Conservation (phyloP, 2,113 vertebrate genomes). For the Syrrhaptes paradoxus region DNA sequence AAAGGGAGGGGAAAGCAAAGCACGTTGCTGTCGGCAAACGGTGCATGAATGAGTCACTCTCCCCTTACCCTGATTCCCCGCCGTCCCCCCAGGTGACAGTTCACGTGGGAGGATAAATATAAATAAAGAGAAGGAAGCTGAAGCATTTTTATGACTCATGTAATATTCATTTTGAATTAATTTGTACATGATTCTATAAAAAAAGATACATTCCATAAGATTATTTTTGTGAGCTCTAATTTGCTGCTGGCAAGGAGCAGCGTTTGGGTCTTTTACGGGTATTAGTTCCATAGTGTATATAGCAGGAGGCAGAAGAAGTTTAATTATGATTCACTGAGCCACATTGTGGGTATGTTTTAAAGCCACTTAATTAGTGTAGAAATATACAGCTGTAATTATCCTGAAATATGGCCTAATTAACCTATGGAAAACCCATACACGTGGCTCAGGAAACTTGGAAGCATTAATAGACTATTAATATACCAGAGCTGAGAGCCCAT, state of each 20-base stretch:
- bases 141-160: slow-evolving; percentile 58
- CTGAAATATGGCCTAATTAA: slow-evolving; percentile 82
- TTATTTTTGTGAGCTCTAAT: slow-evolving; percentile 24
- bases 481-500: not conserved
- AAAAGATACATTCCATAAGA: slow-evolving; percentile 37
- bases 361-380: slow-evolving; percentile 81
- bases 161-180: slow-evolving; percentile 60
- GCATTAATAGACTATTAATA: slow-evolving; percentile 69
- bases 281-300: slow-evolving; percentile 45
- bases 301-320: slow-evolving; percentile 54
- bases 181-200: slow-evolving; percentile 29
- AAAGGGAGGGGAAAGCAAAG: not conserved
- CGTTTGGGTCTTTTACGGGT: slow-evolving; percentile 8
- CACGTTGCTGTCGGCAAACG: not conserved
- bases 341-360: slow-evolving; percentile 71
- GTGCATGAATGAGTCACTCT: not conserved
- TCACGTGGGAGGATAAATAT: slow-evolving; percentile 38
- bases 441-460: slow-evolving; percentile 56
- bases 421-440: slow-evolving; percentile 70
- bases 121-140: slow-evolving; percentile 53
- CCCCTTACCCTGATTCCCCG: not conserved
- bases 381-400: slow-evolving; percentile 78
- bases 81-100: not conserved
- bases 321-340: slow-evolving; percentile 77
- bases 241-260: slow-evolving; percentile 54